Conservation (phyloP, 2,113 vertebrate genomes). For the Cyanistes caeruleus region DNA sequence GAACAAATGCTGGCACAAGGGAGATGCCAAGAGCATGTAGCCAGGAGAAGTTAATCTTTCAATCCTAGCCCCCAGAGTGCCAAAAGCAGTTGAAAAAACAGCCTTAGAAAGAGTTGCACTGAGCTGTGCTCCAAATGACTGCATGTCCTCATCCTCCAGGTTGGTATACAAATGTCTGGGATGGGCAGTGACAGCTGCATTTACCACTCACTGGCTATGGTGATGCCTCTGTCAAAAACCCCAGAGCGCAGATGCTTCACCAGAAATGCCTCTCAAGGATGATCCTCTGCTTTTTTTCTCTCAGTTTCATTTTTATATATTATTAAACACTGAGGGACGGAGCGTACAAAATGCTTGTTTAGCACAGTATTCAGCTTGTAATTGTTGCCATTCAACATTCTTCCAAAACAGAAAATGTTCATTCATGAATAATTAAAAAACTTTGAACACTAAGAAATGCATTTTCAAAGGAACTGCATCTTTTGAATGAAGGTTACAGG, state of each 20-base stretch:
- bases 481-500: background rate
- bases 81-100: background rate
- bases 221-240: background rate
- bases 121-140: background rate
- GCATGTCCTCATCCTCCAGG: background rate
- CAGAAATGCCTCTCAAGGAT: background rate
- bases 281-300: background rate
- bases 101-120: background rate
- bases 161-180: background rate
- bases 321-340: background rate
- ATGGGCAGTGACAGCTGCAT: background rate
- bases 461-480: background rate
- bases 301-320: background rate
- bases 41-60: background rate
- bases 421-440: background rate
- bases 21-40: background rate
- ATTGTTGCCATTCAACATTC: background rate
- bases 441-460: background rate
- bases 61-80: background rate
- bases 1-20: background rate
- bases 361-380: background rate
- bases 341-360: background rate
- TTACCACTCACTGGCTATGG: background rate
- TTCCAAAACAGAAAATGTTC: background rate
- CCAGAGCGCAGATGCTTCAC: background rate